Conservation (phyloP, 1,140 invertebrate species). For the Trissolcus basalis region DNA sequence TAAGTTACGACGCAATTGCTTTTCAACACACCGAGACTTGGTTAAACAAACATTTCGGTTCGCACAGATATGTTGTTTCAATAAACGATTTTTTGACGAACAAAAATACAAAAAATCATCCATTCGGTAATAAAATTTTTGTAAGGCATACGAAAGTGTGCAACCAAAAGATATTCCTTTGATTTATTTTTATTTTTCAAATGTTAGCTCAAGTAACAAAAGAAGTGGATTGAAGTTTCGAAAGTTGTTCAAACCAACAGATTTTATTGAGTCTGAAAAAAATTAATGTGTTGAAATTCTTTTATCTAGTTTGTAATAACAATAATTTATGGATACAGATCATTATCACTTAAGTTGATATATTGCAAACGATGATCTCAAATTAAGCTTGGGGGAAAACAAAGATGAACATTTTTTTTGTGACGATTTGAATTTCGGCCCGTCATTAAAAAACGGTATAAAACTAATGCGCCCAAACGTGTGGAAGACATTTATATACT, state of each 20-base stretch:
- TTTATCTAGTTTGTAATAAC: too few species aligned
- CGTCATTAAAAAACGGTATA: slow-evolving; percentile 42
- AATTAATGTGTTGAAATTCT: neutral
- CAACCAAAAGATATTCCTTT: neutral
- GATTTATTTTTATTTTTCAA: slow-evolving; percentile 3
- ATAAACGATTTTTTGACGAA: neutral
- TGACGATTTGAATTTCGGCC: slow-evolving; percentile 27
- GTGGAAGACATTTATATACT: slow-evolving; percentile 51
- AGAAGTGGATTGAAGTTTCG: neutral
- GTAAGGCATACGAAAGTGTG: too few species aligned
- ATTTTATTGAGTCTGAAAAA: too few species aligned
- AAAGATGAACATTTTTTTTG: slow-evolving; percentile 24
- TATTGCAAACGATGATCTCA: slow-evolving; percentile 17
- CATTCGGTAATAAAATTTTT: too few species aligned
- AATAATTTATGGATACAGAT: slow-evolving; percentile 42
- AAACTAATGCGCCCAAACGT: slow-evolving; percentile 34
- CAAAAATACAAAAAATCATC: too few species aligned
- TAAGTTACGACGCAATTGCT: slow-evolving; percentile 41
- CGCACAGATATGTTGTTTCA: slow-evolving; percentile 48
- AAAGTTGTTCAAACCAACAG: neutral
- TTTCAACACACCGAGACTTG: slow-evolving; percentile 26
- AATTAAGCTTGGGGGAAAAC: slow-evolving; percentile 22
- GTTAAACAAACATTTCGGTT: slow-evolving; percentile 48
- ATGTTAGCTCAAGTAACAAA: neutral
- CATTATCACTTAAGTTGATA: slow-evolving; percentile 41